phyloP scores from a whole-genome alignment of 2,888 invertebrate genomes.

The Lycophotia porphyrea region DNA sequence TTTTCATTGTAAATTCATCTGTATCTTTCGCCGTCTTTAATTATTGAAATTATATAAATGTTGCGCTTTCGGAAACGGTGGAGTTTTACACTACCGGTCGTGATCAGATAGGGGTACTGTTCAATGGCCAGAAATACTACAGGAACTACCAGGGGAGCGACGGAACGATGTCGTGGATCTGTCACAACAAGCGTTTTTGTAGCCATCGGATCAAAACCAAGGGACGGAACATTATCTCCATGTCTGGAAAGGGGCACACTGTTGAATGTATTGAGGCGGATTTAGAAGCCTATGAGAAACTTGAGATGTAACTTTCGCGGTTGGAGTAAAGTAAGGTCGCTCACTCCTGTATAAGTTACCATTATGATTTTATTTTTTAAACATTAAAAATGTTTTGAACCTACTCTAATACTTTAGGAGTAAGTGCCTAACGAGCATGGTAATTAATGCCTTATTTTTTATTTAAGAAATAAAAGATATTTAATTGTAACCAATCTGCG shows the following conservation, averaged over 20 bases:
- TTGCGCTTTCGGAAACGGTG: slow-evolving; percentile 27
- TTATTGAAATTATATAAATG: not conserved
- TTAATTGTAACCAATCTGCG: slow-evolving; percentile 1
- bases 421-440: too few relatives aligned
- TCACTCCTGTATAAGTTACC: not conserved
- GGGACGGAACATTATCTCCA: slow-evolving; percentile 26
- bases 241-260: slow-evolving; percentile 19
- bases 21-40: not conserved
- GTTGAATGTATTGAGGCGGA: slow-evolving; percentile 19
- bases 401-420: too few relatives aligned
- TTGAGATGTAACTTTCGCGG: slow-evolving; percentile 22
- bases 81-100: slow-evolving; percentile 62
- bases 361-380: too few relatives aligned
- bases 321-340: not conserved
- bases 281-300: slow-evolving; percentile 17
- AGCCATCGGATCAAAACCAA: slow-evolving; percentile 57
- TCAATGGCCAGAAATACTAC: slow-evolving; percentile 63
- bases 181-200: slow-evolving; percentile 59
- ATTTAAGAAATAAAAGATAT: too few relatives aligned
- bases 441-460: too few relatives aligned
- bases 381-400: too few relatives aligned
- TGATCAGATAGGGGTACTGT: slow-evolving; percentile 60
- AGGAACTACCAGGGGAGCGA: slow-evolving; percentile 66
- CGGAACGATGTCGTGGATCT: slow-evolving; percentile 62
- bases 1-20: not conserved